Evolutionary conservation across 2,888 invertebrate species (phyloP).

Genomic region (Panopea generosa): DNA sequence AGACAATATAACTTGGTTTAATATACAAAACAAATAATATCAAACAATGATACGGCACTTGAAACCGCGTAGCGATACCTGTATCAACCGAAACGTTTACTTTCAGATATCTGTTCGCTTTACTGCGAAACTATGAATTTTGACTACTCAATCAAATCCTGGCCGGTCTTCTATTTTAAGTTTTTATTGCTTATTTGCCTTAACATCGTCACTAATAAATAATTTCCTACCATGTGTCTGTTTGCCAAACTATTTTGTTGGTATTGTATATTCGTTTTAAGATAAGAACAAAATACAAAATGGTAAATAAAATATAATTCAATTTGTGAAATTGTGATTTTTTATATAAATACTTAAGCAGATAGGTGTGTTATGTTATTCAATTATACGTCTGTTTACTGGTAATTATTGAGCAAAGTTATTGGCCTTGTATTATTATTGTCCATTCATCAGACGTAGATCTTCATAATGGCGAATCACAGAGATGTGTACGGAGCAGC

Average conservation of each 20-base stretch:
- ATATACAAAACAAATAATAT: slow-evolving; percentile 61
- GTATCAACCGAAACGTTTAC: slow-evolving; percentile 19
- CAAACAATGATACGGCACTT: slow-evolving; percentile 43
- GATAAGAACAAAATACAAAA: too few species aligned
- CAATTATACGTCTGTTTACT: too few species aligned
- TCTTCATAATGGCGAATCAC: too few species aligned
- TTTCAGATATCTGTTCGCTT: slow-evolving; percentile 1
- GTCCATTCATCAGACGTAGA: too few species aligned
- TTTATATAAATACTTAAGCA: too few species aligned
- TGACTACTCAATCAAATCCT: slow-evolving; percentile 42
- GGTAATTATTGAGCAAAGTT: too few species aligned
- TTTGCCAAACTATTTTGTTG: not conserved
- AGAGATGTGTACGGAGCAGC: too few species aligned
- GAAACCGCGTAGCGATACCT: slow-evolving; percentile 19
- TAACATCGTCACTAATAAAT: slow-evolving; percentile 34
- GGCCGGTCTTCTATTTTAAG: slow-evolving; percentile 34
- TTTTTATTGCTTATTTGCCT: slow-evolving; percentile 47
- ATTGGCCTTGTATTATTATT: too few species aligned
- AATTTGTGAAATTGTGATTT: too few species aligned
- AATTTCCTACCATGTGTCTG: slow-evolving; percentile 34
- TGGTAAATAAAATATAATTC: too few species aligned
- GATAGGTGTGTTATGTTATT: too few species aligned
- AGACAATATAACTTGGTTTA: slow-evolving; percentile 55
- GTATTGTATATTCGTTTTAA: too few species aligned
- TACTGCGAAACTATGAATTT: slow-evolving; percentile 27